phyloP scores from a whole-genome alignment of 2,797 vertebrate species.

The Clarias fuscus region DNA sequence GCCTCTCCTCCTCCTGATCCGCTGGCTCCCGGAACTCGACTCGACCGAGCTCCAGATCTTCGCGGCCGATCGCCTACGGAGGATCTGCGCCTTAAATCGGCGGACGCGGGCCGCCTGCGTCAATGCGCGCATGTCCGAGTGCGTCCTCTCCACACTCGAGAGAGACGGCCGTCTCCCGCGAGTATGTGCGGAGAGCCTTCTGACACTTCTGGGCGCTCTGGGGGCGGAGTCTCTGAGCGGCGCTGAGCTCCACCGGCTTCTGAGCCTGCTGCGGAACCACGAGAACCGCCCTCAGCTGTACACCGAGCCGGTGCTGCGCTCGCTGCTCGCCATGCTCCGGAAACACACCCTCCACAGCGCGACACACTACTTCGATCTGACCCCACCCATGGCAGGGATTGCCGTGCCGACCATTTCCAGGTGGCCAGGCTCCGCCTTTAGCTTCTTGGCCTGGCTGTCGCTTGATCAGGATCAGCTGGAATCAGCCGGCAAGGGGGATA shows the following conservation, averaged over 20 bases:
- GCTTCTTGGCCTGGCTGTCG: constrained; percentile 92
- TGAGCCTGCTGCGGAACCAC: constrained; percentile 82
- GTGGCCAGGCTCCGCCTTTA: constrained; percentile 93
- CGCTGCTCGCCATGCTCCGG: constrained; percentile 88
- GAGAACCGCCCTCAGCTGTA: constrained; percentile 77
- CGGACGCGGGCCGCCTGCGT: constrained; percentile 91
- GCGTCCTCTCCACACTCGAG: constrained; percentile 79
- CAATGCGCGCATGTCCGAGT: constrained; percentile 87
- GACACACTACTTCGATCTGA: constrained; percentile 93
- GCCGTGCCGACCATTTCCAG: constrained; percentile 86
- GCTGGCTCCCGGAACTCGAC: constrained; percentile 93
- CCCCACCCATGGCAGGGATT: constrained; percentile 92
- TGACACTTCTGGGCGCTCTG: constrained; percentile 85
- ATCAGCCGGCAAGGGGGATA: constrained; percentile 79
- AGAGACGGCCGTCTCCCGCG: constrained; percentile 76
- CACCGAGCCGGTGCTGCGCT: constrained; percentile 79
- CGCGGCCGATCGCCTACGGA: constrained; percentile 88
- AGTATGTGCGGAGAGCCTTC: constrained; percentile 86
- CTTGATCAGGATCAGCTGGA: constrained; percentile 89
- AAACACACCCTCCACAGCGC: constrained; percentile 91
- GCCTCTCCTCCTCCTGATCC: constrained; percentile 89
- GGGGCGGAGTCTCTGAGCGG: constrained; percentile 91
- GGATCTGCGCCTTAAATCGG: constrained; percentile 91
- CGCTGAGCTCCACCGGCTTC: constrained; percentile 80
- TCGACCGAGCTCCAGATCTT: constrained; percentile 90